Conservation (phyloP, 2,797 vertebrate species). For the Intellagama lesueurii region DNA sequence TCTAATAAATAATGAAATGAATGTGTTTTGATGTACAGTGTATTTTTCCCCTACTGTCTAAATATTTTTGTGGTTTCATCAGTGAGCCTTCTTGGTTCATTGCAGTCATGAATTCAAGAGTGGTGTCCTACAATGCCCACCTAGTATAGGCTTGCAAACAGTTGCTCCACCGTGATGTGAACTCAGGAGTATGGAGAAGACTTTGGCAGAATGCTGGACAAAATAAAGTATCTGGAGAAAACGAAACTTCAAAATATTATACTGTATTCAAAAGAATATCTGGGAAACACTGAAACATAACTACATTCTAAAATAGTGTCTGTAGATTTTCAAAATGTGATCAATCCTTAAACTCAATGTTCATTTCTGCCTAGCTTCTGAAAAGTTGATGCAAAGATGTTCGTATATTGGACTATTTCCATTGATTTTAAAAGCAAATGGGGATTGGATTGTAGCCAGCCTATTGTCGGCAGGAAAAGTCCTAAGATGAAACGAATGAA, state of each 20-base stretch:
- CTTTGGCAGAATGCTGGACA: neutral
- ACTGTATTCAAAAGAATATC: neutral
- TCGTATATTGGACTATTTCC: neutral
- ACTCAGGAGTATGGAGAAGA: neutral
- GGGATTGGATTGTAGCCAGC: neutral
- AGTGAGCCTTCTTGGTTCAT: neutral
- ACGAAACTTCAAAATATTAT: neutral
- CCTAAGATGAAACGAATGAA: neutral
- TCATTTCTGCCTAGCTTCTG: neutral
- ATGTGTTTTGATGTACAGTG: neutral
- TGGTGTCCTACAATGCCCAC: neutral
- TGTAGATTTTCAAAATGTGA: neutral
- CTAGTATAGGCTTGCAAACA: neutral
- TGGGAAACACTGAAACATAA: neutral
- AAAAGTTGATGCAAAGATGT: neutral
- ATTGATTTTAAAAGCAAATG: slow-evolving; percentile 1
- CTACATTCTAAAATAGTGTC: neutral
- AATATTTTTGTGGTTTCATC: neutral
- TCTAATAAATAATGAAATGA: neutral
- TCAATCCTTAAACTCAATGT: neutral
- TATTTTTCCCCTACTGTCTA: neutral
- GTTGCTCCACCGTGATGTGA: neutral
- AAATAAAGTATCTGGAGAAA: no score
- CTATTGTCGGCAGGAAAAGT: neutral
- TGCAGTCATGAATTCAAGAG: neutral